Conservation (phyloP, 2,797 vertebrate species). For the Balearica regulorum region DNA sequence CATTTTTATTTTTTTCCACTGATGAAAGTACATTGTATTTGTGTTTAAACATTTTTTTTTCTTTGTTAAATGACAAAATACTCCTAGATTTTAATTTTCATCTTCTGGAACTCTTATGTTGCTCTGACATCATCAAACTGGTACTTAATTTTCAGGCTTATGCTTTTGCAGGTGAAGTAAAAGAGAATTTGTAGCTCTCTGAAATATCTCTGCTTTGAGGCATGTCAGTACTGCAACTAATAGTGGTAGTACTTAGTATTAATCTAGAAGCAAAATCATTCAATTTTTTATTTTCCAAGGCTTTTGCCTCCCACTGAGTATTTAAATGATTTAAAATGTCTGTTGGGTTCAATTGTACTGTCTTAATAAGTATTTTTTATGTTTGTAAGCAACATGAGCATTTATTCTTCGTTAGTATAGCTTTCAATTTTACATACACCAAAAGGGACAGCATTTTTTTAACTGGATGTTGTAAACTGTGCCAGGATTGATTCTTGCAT, state of each 20-base stretch:
- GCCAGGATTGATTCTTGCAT: conserved; percentile 71
- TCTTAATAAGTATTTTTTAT: conserved; percentile 75
- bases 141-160: conserved; percentile 36
- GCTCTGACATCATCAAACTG: conserved; percentile 17
- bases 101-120: neutral
- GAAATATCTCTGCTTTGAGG: conserved; percentile 44
- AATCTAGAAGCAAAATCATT: conserved; percentile 67
- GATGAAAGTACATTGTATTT: neutral
- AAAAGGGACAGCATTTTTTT: conserved; percentile 56
- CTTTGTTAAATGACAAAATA: neutral
- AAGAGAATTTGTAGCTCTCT: conserved; percentile 37
- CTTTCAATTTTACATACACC: conserved; percentile 67
- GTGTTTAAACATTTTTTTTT: neutral
- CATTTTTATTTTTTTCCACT: neutral
- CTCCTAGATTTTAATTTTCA: neutral
- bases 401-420: conserved; percentile 66
- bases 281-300: conserved; percentile 60
- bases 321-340: conserved; percentile 66
- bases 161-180: conserved; percentile 21
- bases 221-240: conserved; percentile 35
- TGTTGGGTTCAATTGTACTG: conserved; percentile 71
- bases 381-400: conserved; percentile 46
- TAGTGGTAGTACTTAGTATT: conserved; percentile 55
- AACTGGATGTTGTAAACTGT: conserved; percentile 58
- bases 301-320: conserved; percentile 54